A percentile compares a stretch with the other conserved stretches of the same genome.
Conservation (phyloP, 1,140 invertebrate genomes). For the Bombyx mandarina region DNA sequence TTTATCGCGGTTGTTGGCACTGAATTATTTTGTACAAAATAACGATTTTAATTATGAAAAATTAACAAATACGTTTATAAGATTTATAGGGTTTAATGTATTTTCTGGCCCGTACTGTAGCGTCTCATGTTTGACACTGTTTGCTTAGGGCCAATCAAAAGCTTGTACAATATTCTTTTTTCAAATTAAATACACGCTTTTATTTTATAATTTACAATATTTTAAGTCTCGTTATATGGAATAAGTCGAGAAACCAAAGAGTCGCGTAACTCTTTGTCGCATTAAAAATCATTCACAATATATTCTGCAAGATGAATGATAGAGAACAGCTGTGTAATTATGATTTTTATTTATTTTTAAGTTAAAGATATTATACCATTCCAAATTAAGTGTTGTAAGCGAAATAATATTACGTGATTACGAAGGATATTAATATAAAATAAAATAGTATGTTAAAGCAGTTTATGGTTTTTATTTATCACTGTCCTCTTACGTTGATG, state of each 20-base stretch:
- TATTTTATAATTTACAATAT: constrained; percentile 14
- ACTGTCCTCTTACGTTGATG: no score
- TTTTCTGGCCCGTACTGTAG: constrained; percentile 9
- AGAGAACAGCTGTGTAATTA: constrained; percentile 30
- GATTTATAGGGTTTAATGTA: constrained; percentile 17
- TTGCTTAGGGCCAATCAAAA: constrained; percentile 22
- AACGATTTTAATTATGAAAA: constrained; percentile 58
- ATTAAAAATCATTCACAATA: constrained; percentile 37
- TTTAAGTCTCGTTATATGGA: constrained; percentile 13
- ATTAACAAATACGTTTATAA: constrained; percentile 41
- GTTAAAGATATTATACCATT: constrained; percentile 62
- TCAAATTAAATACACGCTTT: constrained; percentile 11
- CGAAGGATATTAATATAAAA: constrained; percentile 57
- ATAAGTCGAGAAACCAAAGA: constrained; percentile 54
- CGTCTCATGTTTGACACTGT: constrained; percentile 26
- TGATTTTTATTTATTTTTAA: constrained; percentile 66
- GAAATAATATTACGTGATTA: constrained; percentile 59
- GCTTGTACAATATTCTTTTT: constrained; percentile 19
- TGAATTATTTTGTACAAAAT: constrained; percentile 69
- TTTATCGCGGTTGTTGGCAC: constrained; percentile 66
- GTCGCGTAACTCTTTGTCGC: constrained; percentile 58
- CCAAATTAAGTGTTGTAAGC: constrained; percentile 68
- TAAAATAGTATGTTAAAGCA: constrained; percentile 48
- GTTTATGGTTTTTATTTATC: no score
- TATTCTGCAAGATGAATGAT: constrained; percentile 17